Evolutionary conservation across 2,797 vertebrate genomes (phyloP).

Genomic region (Buceros bicornis): DNA sequence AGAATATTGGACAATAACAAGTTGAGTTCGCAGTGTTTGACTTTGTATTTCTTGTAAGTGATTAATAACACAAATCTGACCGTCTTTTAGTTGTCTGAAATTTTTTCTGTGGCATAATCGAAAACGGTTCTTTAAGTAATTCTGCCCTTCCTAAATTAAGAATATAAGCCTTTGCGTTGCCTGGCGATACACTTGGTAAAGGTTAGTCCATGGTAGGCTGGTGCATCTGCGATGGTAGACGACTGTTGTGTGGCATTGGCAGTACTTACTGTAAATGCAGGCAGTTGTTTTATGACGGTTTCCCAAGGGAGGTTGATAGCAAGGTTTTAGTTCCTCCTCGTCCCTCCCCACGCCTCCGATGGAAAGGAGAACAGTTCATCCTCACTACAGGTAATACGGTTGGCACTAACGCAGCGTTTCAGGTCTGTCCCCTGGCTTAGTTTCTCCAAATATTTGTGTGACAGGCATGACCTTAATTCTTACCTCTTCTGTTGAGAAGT

Average conservation of each 20-base stretch:
- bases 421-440: not conserved
- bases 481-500: not conserved
- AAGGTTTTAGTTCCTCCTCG: constrained; percentile 16
- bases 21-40: not conserved
- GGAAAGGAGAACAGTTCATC: not conserved
- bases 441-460: not conserved
- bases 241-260: not conserved
- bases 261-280: not conserved
- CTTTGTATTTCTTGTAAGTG: not conserved
- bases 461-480: not conserved
- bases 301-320: not conserved
- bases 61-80: not conserved
- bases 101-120: not conserved
- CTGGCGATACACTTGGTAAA: not conserved
- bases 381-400: not conserved
- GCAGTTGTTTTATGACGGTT: not conserved
- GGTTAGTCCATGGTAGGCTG: not conserved
- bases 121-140: not conserved
- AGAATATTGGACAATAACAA: not conserved
- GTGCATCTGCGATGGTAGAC: not conserved
- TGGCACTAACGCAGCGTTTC: not conserved
- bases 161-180: not conserved
- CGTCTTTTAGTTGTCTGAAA: not conserved
- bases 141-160: not conserved
- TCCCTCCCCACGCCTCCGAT: not conserved